phyloP scores from a whole-genome alignment of 2,888 invertebrate species.

The Cenopis cana region DNA sequence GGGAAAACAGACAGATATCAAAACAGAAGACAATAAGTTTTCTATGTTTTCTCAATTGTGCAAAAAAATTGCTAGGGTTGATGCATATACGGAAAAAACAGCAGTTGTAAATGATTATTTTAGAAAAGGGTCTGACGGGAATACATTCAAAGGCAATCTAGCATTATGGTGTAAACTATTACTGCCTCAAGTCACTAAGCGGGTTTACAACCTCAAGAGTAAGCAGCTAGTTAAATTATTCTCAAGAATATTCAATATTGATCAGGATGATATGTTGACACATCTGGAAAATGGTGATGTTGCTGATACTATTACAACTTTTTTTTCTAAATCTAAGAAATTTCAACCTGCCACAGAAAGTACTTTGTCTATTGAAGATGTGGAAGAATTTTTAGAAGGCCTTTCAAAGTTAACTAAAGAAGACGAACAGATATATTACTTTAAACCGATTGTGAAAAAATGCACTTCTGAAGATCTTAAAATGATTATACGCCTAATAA shows the following conservation, averaged over 20 bases:
- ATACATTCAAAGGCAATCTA: conserved; percentile 90
- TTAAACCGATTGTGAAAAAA: conserved; percentile 89
- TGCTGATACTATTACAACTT: conserved; percentile 92
- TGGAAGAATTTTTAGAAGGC: conserved; percentile 90
- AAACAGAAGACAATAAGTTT: conserved; percentile 88
- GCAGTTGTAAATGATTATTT: conserved; percentile 89
- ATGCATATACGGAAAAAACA: conserved; percentile 93
- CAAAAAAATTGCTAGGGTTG: conserved; percentile 90
- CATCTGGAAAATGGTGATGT: conserved; percentile 96
- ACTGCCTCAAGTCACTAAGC: conserved; percentile 92
- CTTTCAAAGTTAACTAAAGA: conserved; percentile 92
- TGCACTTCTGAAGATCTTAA: conserved; percentile 94
- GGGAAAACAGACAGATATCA: conserved; percentile 45
- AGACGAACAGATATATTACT: conserved; percentile 92
- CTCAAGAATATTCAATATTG: conserved; percentile 90
- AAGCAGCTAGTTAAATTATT: conserved; percentile 96
- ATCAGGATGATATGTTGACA: conserved; percentile 92
- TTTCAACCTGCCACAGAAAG: conserved; percentile 88
- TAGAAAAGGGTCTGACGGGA: conserved; percentile 84
- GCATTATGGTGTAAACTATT: conserved; percentile 92
- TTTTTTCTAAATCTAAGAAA: conserved; percentile 88
- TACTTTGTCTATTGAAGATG: conserved; percentile 89
- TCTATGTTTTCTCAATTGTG: conserved; percentile 91
- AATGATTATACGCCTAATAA: conserved; percentile 94
- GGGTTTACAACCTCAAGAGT: conserved; percentile 96